Base-by-base conservation (phyloP, 2,113 vertebrate genomes). In the Anser cygnoides region DNA sequence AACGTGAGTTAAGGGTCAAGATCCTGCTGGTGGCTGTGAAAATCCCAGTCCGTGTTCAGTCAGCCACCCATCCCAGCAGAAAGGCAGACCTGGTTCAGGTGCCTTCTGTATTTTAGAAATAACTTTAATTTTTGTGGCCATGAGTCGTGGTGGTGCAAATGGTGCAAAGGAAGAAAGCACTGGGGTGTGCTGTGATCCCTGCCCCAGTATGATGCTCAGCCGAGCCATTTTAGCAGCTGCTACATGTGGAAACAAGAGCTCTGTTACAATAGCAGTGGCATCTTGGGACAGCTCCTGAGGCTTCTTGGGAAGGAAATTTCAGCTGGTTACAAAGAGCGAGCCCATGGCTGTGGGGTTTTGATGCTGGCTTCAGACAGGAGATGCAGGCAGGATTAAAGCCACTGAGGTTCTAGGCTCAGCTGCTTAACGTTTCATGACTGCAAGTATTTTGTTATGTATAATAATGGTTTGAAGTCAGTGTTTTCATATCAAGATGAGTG, bases 101-200 rank as follows among this genome's bases (percentile, higher is more conserved):
- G 16, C n/a, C 3, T 70, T 86, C 33, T 0, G 0, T 70, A 3
- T 52, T 80, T 71, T 46, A 59, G 37, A 75, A 75, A 31, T 19
- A 25, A 4, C 0, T 0, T 10, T 22, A 0, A 0, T 61, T 88
- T 73, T 44, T 1, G 1, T 28, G 66, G 49, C 57, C 0, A 0
- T 50, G 68, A 86, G n/a, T 52, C 63, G 29, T 4, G 46, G 20
- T 18, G n/a, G 52, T 59, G 21, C 28, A 37, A 2, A 6, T 8
- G 9, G 6, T 31, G 54, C 35, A 49, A 41, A 33, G 57, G 1
- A 9, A 75, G 70, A 44, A 77, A n/a, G 16, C 12, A 49, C 18
- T 29, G 43, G 23, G 55, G 5, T 39, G 5, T 61, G 10, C 8
- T 84, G 28, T 39, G 54, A 46, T 2, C 65, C 44, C 20, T 3